Conservation (phyloP, 2,797 vertebrate species). For the Rhinatrema bivittatum region DNA sequence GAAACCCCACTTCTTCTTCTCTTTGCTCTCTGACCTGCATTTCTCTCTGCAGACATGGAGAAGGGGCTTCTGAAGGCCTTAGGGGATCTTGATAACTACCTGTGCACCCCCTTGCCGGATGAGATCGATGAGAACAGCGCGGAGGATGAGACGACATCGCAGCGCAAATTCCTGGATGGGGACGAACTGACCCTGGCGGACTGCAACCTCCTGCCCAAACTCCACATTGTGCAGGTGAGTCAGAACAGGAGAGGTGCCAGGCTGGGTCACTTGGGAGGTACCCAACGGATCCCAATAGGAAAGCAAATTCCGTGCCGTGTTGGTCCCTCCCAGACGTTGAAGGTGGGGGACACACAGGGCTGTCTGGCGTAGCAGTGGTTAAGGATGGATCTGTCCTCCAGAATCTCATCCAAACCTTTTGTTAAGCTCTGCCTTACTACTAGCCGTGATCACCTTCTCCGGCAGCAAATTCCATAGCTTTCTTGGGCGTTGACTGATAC, state of each 20-base stretch:
- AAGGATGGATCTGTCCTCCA: too few relatives aligned
- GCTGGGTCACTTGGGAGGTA: not conserved
- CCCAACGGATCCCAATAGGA: too few relatives aligned
- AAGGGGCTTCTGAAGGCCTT: conserved; percentile 50
- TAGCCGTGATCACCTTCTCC: too few relatives aligned
- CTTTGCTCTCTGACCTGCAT: not conserved
- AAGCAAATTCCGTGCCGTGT: not conserved
- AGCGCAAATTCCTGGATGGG: conserved; percentile 80
- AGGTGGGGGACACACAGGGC: too few relatives aligned
- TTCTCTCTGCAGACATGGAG: conserved; percentile 35
- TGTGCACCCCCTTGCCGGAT: conserved; percentile 70
- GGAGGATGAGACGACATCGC: conserved; percentile 70
- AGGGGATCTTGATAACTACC: conserved; percentile 52
- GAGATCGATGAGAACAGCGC: conserved; percentile 83
- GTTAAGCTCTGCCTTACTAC: too few relatives aligned
- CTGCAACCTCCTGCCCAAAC: conserved; percentile 86
- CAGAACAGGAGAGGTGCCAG: too few relatives aligned
- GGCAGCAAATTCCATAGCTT: too few relatives aligned
- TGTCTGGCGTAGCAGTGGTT: too few relatives aligned
- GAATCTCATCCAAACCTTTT: too few relatives aligned
- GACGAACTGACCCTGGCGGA: conserved; percentile 78
- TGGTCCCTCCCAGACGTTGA: too few relatives aligned
- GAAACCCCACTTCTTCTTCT: conserved; percentile 9
- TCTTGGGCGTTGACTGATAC: too few relatives aligned
- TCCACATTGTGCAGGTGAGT: conserved; percentile 82